Conservation (phyloP, 2,888 invertebrate genomes). For the Tenthredo scrophulariae region DNA sequence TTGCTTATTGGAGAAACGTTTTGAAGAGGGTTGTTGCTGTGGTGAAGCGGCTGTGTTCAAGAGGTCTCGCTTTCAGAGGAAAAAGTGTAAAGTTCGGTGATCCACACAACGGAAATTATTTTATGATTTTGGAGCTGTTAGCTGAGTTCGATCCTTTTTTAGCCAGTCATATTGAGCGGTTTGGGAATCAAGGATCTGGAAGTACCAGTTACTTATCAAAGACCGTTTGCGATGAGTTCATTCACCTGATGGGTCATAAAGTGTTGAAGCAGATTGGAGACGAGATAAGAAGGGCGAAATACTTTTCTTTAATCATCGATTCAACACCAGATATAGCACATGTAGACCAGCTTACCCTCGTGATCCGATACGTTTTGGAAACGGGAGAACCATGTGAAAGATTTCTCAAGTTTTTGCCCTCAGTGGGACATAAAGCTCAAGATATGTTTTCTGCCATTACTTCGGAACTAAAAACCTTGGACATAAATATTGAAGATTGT, state of each 20-base stretch:
- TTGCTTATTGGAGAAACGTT: conserved; percentile 63
- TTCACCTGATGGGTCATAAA: conserved; percentile 65
- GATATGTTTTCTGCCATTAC: conserved; percentile 58
- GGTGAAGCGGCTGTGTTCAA: conserved; percentile 59
- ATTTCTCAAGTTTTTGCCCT: conserved; percentile 58
- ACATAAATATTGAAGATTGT: conserved; percentile 60
- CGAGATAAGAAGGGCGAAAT: conserved; percentile 59
- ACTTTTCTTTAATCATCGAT: conserved; percentile 64
- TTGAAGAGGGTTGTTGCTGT: conserved; percentile 61
- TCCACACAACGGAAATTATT: conserved; percentile 67
- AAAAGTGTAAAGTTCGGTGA: conserved; percentile 61
- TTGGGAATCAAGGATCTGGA: conserved; percentile 63
- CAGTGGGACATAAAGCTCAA: conserved; percentile 59
- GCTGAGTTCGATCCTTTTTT: conserved; percentile 68
- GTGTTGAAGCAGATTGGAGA: conserved; percentile 59
- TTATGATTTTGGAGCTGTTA: conserved; percentile 65
- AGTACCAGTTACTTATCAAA: conserved; percentile 65
- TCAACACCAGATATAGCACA: conserved; percentile 63
- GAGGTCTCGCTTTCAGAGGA: conserved; percentile 63
- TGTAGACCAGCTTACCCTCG: conserved; percentile 63
- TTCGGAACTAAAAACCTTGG: conserved; percentile 53
- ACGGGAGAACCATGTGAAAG: conserved; percentile 54
- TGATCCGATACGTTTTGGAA: conserved; percentile 62
- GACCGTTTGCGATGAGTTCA: conserved; percentile 68
- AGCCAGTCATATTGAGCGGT: conserved; percentile 62